Percentiles rank a stretch among this genome's conserved stretches.
Conservation (phyloP, 2,888 invertebrate species). For the Nyleta sp. region DNA sequence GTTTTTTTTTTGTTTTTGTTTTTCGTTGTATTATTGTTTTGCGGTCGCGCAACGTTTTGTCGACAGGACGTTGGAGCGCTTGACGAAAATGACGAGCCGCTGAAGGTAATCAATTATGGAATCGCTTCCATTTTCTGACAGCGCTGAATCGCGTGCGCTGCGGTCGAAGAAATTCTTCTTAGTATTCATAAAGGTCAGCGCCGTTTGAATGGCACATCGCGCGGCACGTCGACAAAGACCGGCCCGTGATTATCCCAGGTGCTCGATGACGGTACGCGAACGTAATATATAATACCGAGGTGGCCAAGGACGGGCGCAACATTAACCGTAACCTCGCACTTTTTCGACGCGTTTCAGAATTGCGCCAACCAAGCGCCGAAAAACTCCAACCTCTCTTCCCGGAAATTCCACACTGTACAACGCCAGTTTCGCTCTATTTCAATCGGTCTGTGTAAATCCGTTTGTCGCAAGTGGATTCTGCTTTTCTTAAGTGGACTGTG, state of each 20-base stretch:
- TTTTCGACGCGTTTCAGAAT: slow-evolving; percentile 23
- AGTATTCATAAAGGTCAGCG: slow-evolving; percentile 79
- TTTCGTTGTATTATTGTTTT: no score
- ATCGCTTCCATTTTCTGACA: slow-evolving; percentile 66
- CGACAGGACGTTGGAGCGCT: slow-evolving; percentile 39
- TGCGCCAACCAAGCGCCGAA: slow-evolving; percentile 21
- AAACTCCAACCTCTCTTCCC: no score
- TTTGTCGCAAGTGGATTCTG: no score
- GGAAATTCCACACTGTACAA: no score
- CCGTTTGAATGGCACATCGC: slow-evolving; percentile 61
- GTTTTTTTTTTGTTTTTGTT: no score
- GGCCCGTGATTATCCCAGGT: slow-evolving; percentile 55
- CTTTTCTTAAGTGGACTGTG: no score
- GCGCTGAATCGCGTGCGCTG: slow-evolving; percentile 72
- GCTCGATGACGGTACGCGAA: slow-evolving; percentile 56
- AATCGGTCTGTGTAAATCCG: no score
- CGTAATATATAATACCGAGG: slow-evolving; percentile 32
- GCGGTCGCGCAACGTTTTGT: no score
- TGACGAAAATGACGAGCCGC: slow-evolving; percentile 62
- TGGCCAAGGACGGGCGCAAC: slow-evolving; percentile 9
- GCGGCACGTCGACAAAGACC: slow-evolving; percentile 57
- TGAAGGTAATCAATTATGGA: slow-evolving; percentile 69
- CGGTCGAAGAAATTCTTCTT: slow-evolving; percentile 64
- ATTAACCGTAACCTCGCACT: slow-evolving; percentile 46
- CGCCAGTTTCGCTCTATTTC: no score